These are phyloP conservation scores for Hyperopisus bebe DNA, from an alignment of 2,113 vertebrate species.

Conservation along the genomic window DNA sequence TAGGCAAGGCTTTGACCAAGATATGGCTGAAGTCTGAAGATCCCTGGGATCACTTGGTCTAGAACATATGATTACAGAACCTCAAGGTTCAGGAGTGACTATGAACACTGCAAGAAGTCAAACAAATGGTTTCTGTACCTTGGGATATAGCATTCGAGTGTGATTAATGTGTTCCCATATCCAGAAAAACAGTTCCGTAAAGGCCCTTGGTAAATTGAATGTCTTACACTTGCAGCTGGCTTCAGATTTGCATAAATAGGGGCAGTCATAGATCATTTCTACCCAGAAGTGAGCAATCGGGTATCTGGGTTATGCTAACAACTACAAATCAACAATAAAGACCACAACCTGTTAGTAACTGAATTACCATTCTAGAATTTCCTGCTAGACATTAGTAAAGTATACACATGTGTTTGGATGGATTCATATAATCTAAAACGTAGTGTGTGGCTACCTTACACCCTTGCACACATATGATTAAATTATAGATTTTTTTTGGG, in stretches of 20 bases:
- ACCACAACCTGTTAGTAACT: not conserved
- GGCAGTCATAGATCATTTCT: not conserved
- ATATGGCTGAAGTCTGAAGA: not conserved
- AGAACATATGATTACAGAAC: not conserved
- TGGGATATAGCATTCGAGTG: not conserved
- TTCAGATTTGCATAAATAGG: not conserved
- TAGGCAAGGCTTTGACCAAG: not conserved
- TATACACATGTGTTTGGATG: not conserved
- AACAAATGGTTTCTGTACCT: not conserved
- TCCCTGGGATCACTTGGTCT: not conserved
- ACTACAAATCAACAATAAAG: not conserved
- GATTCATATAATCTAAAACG: not conserved
- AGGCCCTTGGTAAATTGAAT: slow-evolving; percentile 6
- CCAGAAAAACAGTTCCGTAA: not conserved
- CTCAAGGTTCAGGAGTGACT: not conserved
- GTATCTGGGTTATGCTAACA: not conserved
- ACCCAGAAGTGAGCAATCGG: not conserved
- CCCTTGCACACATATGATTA: not conserved
- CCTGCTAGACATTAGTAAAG: not conserved
- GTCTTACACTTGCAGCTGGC: not conserved
- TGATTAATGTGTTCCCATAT: not conserved
- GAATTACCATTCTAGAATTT: not conserved
- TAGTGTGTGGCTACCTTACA: not conserved
- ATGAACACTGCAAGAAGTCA: not conserved
- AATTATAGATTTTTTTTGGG: not conserved